These are phyloP conservation scores for Phasianus colchicus DNA, from an alignment of 2,113 vertebrate species.

Conservation along the genomic window DNA sequence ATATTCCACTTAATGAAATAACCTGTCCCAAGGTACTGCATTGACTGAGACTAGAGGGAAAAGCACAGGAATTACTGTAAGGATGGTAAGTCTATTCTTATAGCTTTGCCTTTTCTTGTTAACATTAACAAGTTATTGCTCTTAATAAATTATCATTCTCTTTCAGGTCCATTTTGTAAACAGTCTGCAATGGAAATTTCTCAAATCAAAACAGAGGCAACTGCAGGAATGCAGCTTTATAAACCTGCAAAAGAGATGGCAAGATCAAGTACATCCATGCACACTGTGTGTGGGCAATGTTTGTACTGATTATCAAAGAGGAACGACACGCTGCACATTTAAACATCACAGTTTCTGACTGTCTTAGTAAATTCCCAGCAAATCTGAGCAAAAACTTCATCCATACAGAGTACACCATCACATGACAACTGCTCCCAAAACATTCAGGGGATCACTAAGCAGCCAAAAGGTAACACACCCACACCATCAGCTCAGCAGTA, in stretches of 20 bases:
- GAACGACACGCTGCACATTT: background rate
- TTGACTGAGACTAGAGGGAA: background rate
- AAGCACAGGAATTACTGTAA: background rate
- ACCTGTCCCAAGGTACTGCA: background rate
- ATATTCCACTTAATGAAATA: constrained; percentile 41
- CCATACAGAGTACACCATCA: background rate
- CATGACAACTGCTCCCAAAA: accelerated
- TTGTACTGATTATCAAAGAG: background rate
- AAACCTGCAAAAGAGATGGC: background rate
- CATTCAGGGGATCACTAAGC: background rate
- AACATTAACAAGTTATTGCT: background rate
- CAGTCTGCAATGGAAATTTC: constrained; percentile 32
- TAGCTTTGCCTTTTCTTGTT: background rate
- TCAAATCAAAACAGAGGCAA: constrained; percentile 52
- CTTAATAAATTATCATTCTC: background rate
- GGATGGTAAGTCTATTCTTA: background rate
- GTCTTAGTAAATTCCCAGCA: background rate
- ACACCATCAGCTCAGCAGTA: accelerated
- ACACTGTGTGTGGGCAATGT: background rate
- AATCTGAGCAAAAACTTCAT: background rate
- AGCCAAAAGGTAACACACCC: accelerated
- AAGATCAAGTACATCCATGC: background rate
- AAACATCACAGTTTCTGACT: background rate
- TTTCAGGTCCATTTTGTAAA: constrained; percentile 15
- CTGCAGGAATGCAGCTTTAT: constrained; percentile 6